phyloP scores from a whole-genome alignment of 2,797 vertebrate genomes.

The Pangasius mekongensis region DNA sequence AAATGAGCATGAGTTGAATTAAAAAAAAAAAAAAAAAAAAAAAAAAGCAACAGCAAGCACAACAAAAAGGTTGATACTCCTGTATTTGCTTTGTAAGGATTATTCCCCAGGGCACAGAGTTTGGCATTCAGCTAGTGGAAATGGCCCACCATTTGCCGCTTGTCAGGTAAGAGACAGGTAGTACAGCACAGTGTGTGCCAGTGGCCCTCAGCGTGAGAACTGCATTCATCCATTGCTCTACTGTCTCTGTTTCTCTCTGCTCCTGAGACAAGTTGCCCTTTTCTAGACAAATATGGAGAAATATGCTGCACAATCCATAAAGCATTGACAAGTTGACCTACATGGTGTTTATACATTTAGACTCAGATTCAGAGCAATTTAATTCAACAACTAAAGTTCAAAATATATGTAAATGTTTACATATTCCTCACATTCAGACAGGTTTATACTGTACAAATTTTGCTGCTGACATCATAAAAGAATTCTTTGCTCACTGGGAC shows the following conservation, averaged over 20 bases:
- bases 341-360: background rate
- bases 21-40: constrained; percentile 15
- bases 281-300: constrained; percentile 24
- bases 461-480: background rate
- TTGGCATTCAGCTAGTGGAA: constrained; percentile 69
- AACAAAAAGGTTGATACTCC: constrained; percentile 13
- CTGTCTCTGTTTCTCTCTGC: constrained; percentile 1
- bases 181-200: constrained; percentile 62
- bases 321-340: background rate
- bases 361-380: background rate
- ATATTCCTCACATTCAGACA: background rate
- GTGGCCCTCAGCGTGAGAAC: constrained; percentile 65
- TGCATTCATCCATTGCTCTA: constrained; percentile 16
- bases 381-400: background rate
- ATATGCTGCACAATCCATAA: background rate
- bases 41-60: constrained; percentile 2
- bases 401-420: background rate
- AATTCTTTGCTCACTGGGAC: background rate
- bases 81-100: constrained; percentile 41
- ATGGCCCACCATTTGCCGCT: constrained; percentile 74
- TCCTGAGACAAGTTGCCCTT: constrained; percentile 20
- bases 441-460: background rate
- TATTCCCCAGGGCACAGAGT: constrained; percentile 63
- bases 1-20: constrained; percentile 31
- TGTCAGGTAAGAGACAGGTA: constrained; percentile 76